Evolutionary conservation across 2,113 vertebrate genomes (phyloP).

Genomic region (Microtus montanus): DNA sequence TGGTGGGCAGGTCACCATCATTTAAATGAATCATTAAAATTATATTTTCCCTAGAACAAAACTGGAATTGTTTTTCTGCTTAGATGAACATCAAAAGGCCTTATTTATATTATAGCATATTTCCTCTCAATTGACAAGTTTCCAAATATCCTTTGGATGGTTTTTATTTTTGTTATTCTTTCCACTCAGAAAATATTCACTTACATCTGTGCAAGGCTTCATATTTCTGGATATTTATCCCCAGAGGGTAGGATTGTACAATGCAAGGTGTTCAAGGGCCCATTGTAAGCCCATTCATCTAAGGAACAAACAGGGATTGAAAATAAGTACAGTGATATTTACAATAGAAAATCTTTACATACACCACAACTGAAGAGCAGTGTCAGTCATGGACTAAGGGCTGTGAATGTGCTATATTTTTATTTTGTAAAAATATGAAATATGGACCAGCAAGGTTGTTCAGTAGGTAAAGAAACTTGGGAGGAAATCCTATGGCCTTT

Average conservation of each 20-base stretch:
- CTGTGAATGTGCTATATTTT: slow-evolving; percentile 21
- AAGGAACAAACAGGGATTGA: not conserved
- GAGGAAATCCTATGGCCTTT: not conserved
- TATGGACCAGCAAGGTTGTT: not conserved
- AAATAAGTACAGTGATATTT: not conserved
- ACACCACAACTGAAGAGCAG: not conserved
- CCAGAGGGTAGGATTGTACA: slow-evolving; percentile 1
- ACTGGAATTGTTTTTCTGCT: slow-evolving; percentile 83
- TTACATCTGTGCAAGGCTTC: slow-evolving; percentile 4
- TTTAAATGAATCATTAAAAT: slow-evolving; percentile 80
- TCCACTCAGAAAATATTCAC: not conserved
- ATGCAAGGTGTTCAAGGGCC: not conserved
- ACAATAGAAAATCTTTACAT: not conserved
- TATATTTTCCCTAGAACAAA: slow-evolving; percentile 76
- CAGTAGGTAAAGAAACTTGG: not conserved
- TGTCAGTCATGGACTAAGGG: not conserved
- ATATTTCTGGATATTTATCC: slow-evolving; percentile 31
- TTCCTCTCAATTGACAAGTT: slow-evolving; percentile 67
- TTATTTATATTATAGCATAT: slow-evolving; percentile 71
- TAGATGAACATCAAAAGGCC: slow-evolving; percentile 62
- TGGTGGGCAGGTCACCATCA: slow-evolving; percentile 80
- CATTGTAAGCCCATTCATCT: not conserved
- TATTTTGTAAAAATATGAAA: slow-evolving; percentile 28
- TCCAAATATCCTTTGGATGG: slow-evolving; percentile 50
- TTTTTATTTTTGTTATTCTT: slow-evolving; percentile 31